phyloP scores from a whole-genome alignment of 2,888 invertebrate species.

The Suillia variegata region DNA sequence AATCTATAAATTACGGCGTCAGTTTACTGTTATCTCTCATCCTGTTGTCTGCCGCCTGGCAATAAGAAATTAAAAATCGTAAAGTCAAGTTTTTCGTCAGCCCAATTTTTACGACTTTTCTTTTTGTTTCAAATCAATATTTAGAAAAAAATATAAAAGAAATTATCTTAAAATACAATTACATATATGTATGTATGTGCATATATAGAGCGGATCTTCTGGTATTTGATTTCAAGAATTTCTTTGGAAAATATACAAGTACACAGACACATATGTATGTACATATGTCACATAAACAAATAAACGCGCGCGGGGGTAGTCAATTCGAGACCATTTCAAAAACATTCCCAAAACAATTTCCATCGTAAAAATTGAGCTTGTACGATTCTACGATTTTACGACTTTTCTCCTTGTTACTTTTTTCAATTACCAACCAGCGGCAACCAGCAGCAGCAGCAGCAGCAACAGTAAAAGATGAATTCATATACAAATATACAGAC shows the following conservation, averaged over 20 bases:
- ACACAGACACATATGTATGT: background rate
- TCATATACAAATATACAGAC: conserved; percentile 11
- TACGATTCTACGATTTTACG: background rate
- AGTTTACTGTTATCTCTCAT: background rate
- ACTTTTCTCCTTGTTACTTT: conserved; percentile 15
- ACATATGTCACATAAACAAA: conserved; percentile 30
- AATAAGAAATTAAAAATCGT: conserved; percentile 1
- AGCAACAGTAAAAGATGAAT: conserved; percentile 15
- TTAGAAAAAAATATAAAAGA: conserved; percentile 12
- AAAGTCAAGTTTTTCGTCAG: conserved; percentile 4
- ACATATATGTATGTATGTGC: background rate
- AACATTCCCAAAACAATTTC: conserved; percentile 15
- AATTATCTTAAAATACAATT: conserved; percentile 10
- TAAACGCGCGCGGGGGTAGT: conserved; percentile 23
- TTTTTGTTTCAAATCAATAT: conserved; percentile 11
- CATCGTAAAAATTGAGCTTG: background rate
- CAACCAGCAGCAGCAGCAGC: background rate
- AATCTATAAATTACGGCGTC: background rate
- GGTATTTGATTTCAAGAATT: background rate
- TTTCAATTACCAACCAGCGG: conserved; percentile 17
- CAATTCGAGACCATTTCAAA: conserved; percentile 17
- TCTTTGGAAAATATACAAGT: too few species aligned
- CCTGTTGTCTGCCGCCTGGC: background rate
- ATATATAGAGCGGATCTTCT: background rate
- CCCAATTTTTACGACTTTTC: conserved; percentile 20